Percentiles rank a stretch among this genome's conserved stretches.
Evolutionary conservation across 2,797 vertebrate species (phyloP).

Genomic region (Erpetoichthys calabaricus): DNA sequence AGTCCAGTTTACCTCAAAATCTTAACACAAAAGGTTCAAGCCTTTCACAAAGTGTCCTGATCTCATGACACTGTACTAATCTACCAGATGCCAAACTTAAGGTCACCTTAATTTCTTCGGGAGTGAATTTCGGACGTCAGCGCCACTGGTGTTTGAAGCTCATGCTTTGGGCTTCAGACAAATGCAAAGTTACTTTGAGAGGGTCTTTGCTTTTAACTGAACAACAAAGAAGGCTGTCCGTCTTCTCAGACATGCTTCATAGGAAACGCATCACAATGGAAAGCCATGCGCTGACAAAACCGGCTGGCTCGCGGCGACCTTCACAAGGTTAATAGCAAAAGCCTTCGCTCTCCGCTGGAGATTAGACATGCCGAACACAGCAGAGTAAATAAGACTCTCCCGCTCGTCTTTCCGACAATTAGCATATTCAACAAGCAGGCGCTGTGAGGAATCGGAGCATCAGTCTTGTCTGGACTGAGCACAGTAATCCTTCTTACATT

Average conservation of each 20-base stretch:
- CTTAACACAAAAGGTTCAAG: no score
- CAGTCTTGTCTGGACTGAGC: background rate
- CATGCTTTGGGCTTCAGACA: background rate
- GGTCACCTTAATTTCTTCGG: no score
- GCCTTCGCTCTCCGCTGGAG: background rate
- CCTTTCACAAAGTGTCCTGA: no score
- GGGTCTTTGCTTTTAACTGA: slow-evolving; percentile 4
- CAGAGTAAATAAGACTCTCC: slow-evolving; percentile 1
- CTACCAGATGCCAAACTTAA: no score
- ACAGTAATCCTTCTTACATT: slow-evolving; percentile 3
- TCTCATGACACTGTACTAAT: no score
- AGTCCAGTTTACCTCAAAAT: no score
- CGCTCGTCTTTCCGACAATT: slow-evolving; percentile 3
- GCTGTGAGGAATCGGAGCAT: background rate
- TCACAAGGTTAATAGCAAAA: slow-evolving; percentile 4
- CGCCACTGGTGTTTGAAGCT: background rate
- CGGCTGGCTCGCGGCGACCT: background rate
- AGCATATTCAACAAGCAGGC: slow-evolving; percentile 5
- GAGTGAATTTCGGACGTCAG: background rate
- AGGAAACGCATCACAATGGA: background rate
- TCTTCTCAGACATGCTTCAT: background rate
- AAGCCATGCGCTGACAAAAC: background rate
- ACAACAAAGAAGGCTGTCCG: slow-evolving; percentile 4
- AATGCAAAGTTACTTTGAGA: background rate
- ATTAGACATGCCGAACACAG: slow-evolving; percentile 2